Percentiles rank a stretch among this genome's conserved stretches.
Conservation (phyloP, 2,113 vertebrate genomes). For the Microtus richardsoni region DNA sequence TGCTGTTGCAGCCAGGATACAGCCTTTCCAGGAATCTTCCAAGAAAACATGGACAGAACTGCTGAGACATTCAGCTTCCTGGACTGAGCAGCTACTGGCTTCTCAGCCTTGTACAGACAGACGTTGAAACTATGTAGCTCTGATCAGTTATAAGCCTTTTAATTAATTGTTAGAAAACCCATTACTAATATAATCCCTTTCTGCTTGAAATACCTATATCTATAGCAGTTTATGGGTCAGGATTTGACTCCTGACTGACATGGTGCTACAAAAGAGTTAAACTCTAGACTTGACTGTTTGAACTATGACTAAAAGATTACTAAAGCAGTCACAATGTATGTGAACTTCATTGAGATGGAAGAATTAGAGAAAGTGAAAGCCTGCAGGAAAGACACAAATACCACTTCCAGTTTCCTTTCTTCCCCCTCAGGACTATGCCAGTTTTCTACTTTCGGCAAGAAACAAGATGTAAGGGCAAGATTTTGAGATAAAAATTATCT, state of each 20-base stretch:
- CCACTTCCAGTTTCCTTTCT: background rate
- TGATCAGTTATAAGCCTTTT: background rate
- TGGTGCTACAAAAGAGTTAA: background rate
- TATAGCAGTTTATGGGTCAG: background rate
- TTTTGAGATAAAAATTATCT: constrained; percentile 33
- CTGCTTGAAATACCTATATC: background rate
- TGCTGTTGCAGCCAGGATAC: background rate
- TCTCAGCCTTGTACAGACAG: background rate
- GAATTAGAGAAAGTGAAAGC: background rate
- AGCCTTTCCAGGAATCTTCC: background rate
- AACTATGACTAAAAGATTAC: background rate
- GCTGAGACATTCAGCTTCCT: background rate
- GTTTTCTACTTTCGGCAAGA: background rate
- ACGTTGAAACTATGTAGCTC: background rate
- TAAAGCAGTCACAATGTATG: background rate
- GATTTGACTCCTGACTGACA: background rate
- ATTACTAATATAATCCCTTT: background rate
- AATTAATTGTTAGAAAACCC: background rate
- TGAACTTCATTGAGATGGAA: background rate
- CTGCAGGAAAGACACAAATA: background rate
- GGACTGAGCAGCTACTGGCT: background rate
- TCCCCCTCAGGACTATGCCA: background rate
- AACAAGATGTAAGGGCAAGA: background rate
- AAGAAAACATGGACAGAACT: background rate
- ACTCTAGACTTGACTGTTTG: background rate